Base-by-base conservation (phyloP, 2,797 vertebrate genomes). In the Morus bassanus region DNA sequence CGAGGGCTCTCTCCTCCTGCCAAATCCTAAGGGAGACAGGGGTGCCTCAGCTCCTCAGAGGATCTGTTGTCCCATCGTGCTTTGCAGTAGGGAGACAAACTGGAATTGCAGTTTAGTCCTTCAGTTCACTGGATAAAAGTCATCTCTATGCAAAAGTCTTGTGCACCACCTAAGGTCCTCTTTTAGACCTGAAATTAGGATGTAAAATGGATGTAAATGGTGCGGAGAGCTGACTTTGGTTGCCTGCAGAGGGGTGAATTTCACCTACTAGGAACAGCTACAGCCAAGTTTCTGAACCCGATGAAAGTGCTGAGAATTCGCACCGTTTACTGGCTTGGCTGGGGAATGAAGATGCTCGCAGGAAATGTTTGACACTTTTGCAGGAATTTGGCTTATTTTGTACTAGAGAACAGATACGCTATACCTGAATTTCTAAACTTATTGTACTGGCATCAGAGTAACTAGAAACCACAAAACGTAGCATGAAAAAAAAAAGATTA, bases 381-480 rank as follows among this genome's bases (percentile, higher is more conserved):
- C 93, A 94, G 92, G 93, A 89, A 86, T 91, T 76, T 96, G 95
- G 93, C 89, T 93, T 95, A 93, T 95, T 96, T 74, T 91, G 87
- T 85, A 65, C 61, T 87, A 87, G 13, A 96, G 91, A 91, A 89
- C 14, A 93, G 89, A 94, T 67, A 68, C 0, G 14, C 69, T 93
- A 92, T 89, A 39, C 77, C 88, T 13, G 76, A 89, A 89, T 94
- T 92, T 80, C 81, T 96, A 89, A 85, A 73, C 25, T 74, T 74
- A 68, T 37, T 84, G 51, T 93, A 95, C 91, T 93, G 94, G 87
- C 92, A 92, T 93, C 87, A 85, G 95, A 91, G 67, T 97, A 97
- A 96, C 96, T 95, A 96, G 94, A 96, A 96, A 98, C 86, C 97
- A 97, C 92, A 93, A 96, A 95, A 94, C 12, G 37, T 77, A 90